Conservation (phyloP, 2,888 invertebrate species). For the Platycheirus rosarum region DNA sequence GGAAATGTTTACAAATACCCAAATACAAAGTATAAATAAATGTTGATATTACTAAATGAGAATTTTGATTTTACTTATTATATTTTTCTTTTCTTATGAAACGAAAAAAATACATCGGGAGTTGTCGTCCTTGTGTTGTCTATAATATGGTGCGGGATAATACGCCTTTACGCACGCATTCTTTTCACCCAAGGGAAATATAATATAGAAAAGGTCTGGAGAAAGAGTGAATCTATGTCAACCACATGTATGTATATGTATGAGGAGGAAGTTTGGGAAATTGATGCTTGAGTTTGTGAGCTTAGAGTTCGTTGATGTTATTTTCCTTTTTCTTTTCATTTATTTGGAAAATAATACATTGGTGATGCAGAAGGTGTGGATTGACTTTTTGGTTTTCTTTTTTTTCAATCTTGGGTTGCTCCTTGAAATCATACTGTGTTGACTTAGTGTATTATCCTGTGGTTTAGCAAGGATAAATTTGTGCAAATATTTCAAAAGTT, state of each 20-base stretch:
- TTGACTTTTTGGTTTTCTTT: conserved; percentile 37
- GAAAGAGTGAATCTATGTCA: conserved; percentile 28
- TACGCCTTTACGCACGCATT: conserved; percentile 34
- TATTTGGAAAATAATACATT: conserved; percentile 20
- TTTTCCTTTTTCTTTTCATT: conserved; percentile 4
- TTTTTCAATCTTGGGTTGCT: background rate
- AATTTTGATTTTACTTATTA: conserved; percentile 15
- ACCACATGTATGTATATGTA: background rate
- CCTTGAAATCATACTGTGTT: conserved; percentile 5
- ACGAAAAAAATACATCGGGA: conserved; percentile 36
- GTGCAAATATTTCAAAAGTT: conserved; percentile 50
- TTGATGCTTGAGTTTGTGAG: conserved; percentile 50
- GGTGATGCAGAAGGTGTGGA: conserved; percentile 42
- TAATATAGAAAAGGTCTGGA: background rate
- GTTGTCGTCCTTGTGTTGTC: conserved; percentile 16
- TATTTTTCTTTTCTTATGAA: background rate
- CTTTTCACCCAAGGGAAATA: conserved; percentile 8
- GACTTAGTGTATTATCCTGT: conserved; percentile 17
- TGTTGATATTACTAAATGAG: conserved; percentile 38
- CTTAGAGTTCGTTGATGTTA: conserved; percentile 26
- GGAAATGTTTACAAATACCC: conserved; percentile 49
- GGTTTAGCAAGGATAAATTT: conserved; percentile 22
- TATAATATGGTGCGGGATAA: conserved; percentile 28
- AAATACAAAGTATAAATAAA: background rate
- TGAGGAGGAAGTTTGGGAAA: conserved; percentile 35